Evolutionary conservation across 1,140 invertebrate genomes (phyloP).

Genomic region (Piezodorus guildinii): DNA sequence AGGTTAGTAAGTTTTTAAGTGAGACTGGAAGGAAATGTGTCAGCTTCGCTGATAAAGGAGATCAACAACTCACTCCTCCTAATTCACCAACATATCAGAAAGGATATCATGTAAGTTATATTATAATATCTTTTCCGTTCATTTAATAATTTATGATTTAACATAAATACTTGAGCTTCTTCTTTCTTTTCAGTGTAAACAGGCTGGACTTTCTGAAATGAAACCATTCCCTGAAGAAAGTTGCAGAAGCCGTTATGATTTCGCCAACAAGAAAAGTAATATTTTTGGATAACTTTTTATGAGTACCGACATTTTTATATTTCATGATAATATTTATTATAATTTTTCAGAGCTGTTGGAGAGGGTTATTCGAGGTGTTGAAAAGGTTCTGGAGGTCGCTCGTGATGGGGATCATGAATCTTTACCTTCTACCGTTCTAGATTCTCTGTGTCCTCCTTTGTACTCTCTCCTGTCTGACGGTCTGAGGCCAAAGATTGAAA

Average conservation of each 20-base stretch:
- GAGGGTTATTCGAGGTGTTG: slow-evolving; percentile 52
- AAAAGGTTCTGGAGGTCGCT: slow-evolving; percentile 41
- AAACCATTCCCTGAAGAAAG: slow-evolving; percentile 36
- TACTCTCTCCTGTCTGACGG: slow-evolving; percentile 74
- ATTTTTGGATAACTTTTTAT: background rate
- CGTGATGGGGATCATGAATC: slow-evolving; percentile 33
- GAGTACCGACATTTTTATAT: background rate
- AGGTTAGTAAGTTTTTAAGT: slow-evolving; percentile 44
- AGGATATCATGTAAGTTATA: slow-evolving; percentile 25
- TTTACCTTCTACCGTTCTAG: slow-evolving; percentile 35
- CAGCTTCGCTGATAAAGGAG: slow-evolving; percentile 48
- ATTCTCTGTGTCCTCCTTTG: slow-evolving; percentile 67
- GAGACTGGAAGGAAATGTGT: slow-evolving; percentile 52
- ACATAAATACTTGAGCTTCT: too few species aligned
- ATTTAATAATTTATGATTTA: too few species aligned
- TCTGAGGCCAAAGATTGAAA: slow-evolving; percentile 64
- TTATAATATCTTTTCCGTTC: too few species aligned
- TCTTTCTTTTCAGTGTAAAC: slow-evolving; percentile 39
- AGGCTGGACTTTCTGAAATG: slow-evolving; percentile 40
- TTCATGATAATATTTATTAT: too few species aligned
- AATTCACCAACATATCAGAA: slow-evolving; percentile 49
- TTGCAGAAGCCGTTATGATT: slow-evolving; percentile 4
- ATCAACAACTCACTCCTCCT: slow-evolving; percentile 44
- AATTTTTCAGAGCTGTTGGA: slow-evolving; percentile 44
- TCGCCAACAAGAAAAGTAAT: slow-evolving; percentile 8